These are phyloP conservation scores for Aurelia sp. DNA, from an alignment of 30 jellyfish, hydroid and myxozoan species.

Conservation along the genomic window DNA sequence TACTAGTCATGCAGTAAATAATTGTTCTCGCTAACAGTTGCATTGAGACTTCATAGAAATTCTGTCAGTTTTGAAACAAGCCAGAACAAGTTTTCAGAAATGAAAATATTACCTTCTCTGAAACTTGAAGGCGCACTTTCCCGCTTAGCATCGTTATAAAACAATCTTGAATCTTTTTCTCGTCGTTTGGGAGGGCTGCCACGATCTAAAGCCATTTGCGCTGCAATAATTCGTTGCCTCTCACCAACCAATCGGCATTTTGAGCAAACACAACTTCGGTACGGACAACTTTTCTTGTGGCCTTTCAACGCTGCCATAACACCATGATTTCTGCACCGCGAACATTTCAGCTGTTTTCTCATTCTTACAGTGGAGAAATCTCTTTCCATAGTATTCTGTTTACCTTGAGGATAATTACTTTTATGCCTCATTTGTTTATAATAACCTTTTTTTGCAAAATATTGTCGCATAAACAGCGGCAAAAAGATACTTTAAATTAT, in stretches of 20 bases:
- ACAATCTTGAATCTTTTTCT: conserved; percentile 2
- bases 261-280: conserved; percentile 59
- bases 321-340: conserved; percentile 66
- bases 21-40: too few species aligned
- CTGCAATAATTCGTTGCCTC: conserved; percentile 49
- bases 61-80: too few species aligned
- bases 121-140: too few species aligned
- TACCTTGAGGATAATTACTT: conserved; percentile 24
- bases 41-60: too few species aligned
- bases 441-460: neutral
- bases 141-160: neutral
- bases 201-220: conserved; percentile 54
- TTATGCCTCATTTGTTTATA: conserved; percentile 37
- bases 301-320: conserved; percentile 46
- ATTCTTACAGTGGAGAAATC: conserved; percentile 28
- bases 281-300: conserved; percentile 67
- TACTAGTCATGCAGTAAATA: too few species aligned
- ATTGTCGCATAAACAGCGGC: neutral
- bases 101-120: too few species aligned
- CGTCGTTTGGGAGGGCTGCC: neutral
- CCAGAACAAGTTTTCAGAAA: too few species aligned
- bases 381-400: conserved; percentile 7
- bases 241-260: conserved; percentile 56
- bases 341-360: conserved; percentile 59
- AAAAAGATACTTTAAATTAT: too few species aligned